Conservation (phyloP, 1,140 invertebrate species). For the Pararge aegeria region DNA sequence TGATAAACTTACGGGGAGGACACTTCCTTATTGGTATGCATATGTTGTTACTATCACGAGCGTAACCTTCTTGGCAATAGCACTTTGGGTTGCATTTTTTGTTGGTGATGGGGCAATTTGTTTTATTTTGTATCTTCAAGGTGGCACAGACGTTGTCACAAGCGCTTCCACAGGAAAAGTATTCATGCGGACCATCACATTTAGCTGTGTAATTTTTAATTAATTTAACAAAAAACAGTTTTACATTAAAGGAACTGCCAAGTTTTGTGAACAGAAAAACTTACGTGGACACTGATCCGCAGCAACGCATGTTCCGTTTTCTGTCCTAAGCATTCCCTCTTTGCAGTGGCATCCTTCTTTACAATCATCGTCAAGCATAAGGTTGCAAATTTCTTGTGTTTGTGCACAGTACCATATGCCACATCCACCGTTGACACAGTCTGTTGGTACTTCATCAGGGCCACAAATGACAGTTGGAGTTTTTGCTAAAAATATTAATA, state of each 20-base stretch:
- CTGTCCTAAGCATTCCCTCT: conserved; percentile 23
- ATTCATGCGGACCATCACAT: conserved; percentile 43
- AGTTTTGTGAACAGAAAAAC: neutral
- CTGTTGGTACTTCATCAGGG: conserved; percentile 1
- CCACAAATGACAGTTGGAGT: neutral
- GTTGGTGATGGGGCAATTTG: conserved; percentile 70
- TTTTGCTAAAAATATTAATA: conserved; percentile 1
- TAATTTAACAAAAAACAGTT: too few relatives aligned
- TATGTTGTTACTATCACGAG: conserved; percentile 31
- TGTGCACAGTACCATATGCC: conserved; percentile 31
- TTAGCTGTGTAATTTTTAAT: neutral
- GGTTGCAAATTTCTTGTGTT: conserved; percentile 19
- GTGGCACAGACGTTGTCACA: conserved; percentile 78
- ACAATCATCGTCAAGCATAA: conserved; percentile 23
- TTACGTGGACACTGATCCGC: conserved; percentile 23
- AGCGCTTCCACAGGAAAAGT: conserved; percentile 68
- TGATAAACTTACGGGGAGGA: conserved; percentile 6
- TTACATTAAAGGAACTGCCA: neutral
- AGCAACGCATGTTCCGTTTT: conserved; percentile 37
- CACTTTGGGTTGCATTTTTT: conserved; percentile 76
- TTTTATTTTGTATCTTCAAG: conserved; percentile 56
- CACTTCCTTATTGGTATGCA: conserved; percentile 39
- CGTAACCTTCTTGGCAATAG: conserved; percentile 61
- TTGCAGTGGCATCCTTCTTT: conserved; percentile 32
- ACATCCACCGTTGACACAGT: conserved; percentile 34